A percentile compares a stretch with the other conserved stretches of the same genome.
These are phyloP conservation scores for Bufo gargarizans DNA, from an alignment of 2,113 vertebrate species.

Conservation along the genomic window DNA sequence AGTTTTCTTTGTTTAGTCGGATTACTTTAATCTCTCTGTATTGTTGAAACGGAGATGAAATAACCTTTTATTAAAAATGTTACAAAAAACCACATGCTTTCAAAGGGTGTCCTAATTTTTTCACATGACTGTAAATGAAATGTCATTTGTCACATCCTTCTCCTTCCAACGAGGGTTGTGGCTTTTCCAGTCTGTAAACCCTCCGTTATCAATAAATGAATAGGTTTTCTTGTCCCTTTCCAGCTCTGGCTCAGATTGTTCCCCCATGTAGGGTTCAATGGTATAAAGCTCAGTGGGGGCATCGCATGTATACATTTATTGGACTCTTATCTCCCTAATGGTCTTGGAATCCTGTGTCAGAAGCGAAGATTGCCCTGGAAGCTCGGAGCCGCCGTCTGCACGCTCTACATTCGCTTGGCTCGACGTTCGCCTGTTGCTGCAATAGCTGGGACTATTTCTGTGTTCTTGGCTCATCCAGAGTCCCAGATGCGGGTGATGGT, in stretches of 20 bases:
- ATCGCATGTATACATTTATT: background rate
- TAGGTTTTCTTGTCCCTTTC: background rate
- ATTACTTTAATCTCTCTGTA: too few species aligned
- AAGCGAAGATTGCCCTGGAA: background rate
- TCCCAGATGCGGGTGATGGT: constrained; percentile 47
- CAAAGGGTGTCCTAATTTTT: too few species aligned
- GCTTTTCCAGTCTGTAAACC: background rate
- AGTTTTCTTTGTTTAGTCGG: too few species aligned
- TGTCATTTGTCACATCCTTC: constrained; percentile 36
- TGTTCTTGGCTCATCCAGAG: constrained; percentile 46
- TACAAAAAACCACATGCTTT: too few species aligned
- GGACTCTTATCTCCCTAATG: constrained; percentile 12
- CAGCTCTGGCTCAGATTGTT: background rate
- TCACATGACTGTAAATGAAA: too few species aligned
- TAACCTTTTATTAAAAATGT: too few species aligned
- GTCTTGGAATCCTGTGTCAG: background rate
- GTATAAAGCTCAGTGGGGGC: background rate
- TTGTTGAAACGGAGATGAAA: too few species aligned
- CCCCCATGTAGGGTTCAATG: background rate
- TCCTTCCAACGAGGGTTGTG: constrained; percentile 16
- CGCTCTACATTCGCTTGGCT: constrained; percentile 21
- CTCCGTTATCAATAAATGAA: constrained; percentile 37
- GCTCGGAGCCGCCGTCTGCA: background rate
- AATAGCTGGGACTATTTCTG: constrained; percentile 25
- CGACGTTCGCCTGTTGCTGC: background rate